These are phyloP conservation scores for Agrilus planipennis DNA, from an alignment of 1,140 invertebrate genomes.

Conservation along the genomic window DNA sequence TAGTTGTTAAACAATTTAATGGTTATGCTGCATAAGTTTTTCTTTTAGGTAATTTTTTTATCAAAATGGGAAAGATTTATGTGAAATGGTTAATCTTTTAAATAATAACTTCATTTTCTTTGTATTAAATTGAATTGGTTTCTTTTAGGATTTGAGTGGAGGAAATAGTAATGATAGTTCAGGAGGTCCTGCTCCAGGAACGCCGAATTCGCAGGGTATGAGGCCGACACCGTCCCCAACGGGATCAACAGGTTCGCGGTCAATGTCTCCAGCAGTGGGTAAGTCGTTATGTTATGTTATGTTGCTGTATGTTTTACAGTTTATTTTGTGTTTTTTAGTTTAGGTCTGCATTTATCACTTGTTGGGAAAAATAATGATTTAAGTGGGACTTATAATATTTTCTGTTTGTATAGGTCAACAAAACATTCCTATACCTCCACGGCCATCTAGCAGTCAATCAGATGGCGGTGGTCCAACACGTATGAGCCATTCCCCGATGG, in stretches of 20 bases:
- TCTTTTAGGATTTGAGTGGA: conserved; percentile 59
- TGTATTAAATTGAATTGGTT: conserved; percentile 2
- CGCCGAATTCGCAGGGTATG: conserved; percentile 64
- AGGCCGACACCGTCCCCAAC: conserved; percentile 87
- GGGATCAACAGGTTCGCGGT: conserved; percentile 82
- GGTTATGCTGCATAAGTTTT: background rate
- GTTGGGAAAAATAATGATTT: too few relatives aligned
- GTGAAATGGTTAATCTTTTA: background rate
- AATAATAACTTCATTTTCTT: background rate
- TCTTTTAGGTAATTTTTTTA: background rate
- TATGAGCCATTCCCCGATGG: conserved; percentile 65
- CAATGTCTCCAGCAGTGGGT: conserved; percentile 93
- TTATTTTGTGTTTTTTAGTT: too few relatives aligned
- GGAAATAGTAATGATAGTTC: conserved; percentile 55
- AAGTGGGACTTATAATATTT: too few relatives aligned
- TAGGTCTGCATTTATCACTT: too few relatives aligned
- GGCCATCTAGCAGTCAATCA: conserved; percentile 81
- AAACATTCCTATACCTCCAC: conserved; percentile 83
- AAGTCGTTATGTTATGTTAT: conserved; percentile 35
- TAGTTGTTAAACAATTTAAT: background rate
- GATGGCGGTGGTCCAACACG: conserved; percentile 60
- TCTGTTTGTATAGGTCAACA: conserved; percentile 67
- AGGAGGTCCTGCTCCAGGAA: conserved; percentile 59
- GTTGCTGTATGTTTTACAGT: too few relatives aligned
- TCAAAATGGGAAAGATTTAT: background rate